Percentiles rank a stretch among this genome's conserved stretches.
Evolutionary conservation across 2,888 invertebrate genomes (phyloP).

Genomic region (Shargacucullia verbasci): DNA sequence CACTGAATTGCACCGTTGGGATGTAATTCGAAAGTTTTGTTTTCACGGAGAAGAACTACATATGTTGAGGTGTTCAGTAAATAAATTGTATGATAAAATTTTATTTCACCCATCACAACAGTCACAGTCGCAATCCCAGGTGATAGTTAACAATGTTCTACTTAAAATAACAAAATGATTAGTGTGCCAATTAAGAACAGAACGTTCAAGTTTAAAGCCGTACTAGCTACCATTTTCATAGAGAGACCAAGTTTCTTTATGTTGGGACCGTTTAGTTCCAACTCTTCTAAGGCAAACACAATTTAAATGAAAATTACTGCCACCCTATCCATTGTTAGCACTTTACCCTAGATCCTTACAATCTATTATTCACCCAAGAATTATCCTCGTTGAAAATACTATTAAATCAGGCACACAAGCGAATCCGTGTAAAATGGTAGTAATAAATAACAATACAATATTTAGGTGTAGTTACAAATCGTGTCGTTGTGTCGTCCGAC

Average conservation of each 20-base stretch:
- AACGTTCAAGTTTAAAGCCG: too few species aligned
- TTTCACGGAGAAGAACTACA: too few species aligned
- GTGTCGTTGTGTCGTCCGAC: conserved; percentile 56
- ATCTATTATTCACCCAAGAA: conserved; percentile 58
- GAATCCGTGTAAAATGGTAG: conserved; percentile 60
- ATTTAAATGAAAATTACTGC: conserved; percentile 57
- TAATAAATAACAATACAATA: conserved; percentile 64
- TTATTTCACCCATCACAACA: too few species aligned
- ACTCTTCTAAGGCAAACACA: conserved; percentile 49
- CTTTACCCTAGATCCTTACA: conserved; percentile 49
- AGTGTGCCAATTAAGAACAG: too few species aligned
- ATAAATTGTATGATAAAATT: too few species aligned
- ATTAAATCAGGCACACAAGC: conserved; percentile 62
- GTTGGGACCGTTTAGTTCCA: conserved; percentile 16
- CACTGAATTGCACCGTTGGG: too few species aligned
- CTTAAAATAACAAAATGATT: too few species aligned
- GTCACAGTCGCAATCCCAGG: too few species aligned
- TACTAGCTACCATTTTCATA: conserved; percentile 12
- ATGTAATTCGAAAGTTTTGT: too few species aligned
- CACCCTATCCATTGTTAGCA: conserved; percentile 44
- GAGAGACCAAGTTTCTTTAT: conserved; percentile 10
- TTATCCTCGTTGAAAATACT: conserved; percentile 61
- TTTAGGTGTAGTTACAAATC: conserved; percentile 64
- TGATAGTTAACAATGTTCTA: too few species aligned
- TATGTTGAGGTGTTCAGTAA: too few species aligned